These are phyloP conservation scores for Diphyllodes magnificus DNA, from an alignment of 2,113 vertebrate genomes.

Conservation along the genomic window DNA sequence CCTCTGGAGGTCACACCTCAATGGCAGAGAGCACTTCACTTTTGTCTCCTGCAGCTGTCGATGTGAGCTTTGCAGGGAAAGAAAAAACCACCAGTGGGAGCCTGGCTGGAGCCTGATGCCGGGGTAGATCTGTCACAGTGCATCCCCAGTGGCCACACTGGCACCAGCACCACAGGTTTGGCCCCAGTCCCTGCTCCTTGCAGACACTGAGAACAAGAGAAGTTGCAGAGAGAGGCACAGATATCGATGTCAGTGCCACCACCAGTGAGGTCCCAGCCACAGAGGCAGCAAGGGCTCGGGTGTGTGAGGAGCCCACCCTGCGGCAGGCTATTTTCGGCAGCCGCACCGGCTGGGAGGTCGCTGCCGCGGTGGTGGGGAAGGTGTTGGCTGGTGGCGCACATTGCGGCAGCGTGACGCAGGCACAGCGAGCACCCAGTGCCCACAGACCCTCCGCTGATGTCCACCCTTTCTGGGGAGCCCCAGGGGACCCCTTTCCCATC, in stretches of 20 bases:
- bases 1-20: background rate
- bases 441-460: background rate
- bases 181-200: background rate
- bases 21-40: background rate
- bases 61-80: background rate
- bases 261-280: rapidly evolving
- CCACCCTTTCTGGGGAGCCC: background rate
- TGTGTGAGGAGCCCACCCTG: background rate
- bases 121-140: background rate
- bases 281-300: background rate
- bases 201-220: background rate
- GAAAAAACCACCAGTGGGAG: background rate
- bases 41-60: background rate
- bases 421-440: background rate
- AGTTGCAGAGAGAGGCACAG: background rate
- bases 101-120: background rate
- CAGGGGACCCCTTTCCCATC: rapidly evolving
- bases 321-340: background rate
- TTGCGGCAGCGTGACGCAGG: background rate
- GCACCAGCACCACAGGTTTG: background rate
- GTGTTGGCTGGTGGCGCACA: background rate
- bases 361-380: background rate
- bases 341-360: background rate
- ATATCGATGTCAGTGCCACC: background rate
- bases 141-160: background rate